Percentiles rank a stretch among this genome's conserved stretches.
Conservation (phyloP, 2,797 vertebrate genomes). For the Hemibagrus guttatus region DNA sequence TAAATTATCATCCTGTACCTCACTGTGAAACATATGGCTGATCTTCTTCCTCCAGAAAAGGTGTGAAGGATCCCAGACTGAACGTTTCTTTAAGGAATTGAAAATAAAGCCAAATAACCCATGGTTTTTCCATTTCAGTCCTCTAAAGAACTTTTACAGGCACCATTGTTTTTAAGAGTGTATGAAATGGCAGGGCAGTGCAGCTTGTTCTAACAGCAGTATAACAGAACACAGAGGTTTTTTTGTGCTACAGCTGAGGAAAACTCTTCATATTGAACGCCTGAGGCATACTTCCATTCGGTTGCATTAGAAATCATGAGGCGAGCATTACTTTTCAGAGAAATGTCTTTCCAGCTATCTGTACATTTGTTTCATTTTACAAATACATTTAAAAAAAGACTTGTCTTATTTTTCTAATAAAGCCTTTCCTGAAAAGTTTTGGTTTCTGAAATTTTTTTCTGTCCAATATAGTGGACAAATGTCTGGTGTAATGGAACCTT, state of each 20-base stretch:
- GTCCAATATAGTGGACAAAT: neutral
- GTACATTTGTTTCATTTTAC: neutral
- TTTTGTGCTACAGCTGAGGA: neutral
- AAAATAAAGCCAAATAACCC: neutral
- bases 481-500: too few relatives aligned
- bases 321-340: neutral
- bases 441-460: neutral
- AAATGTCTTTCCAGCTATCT: neutral
- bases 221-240: too few relatives aligned
- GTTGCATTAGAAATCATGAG: neutral
- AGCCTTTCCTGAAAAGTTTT: neutral
- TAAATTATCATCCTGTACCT: neutral
- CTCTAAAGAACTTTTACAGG: neutral
- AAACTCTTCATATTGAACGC: neutral
- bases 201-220: neutral
- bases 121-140: neutral
- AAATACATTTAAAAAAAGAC: neutral
- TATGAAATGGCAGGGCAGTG: neutral
- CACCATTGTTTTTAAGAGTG: neutral
- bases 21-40: neutral
- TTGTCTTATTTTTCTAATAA: conserved; percentile 30
- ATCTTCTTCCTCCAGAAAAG: neutral
- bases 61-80: neutral
- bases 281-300: neutral
- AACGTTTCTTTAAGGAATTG: neutral